Percentiles rank a stretch among this genome's conserved stretches.
Evolutionary conservation across 1,140 invertebrate genomes (phyloP).

Genomic region (Protaetia brevitarsis): DNA sequence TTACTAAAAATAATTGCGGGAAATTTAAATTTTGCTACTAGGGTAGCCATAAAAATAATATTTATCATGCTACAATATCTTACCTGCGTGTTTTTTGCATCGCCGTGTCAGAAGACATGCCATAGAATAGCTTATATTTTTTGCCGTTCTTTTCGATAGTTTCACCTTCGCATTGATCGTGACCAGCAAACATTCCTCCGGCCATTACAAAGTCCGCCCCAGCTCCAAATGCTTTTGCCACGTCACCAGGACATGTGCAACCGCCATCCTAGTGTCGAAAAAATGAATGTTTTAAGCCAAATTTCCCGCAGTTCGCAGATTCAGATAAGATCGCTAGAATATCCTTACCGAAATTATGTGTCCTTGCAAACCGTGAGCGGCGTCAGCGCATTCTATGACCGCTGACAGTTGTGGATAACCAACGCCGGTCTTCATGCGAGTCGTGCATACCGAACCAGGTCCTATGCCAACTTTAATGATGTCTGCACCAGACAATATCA

Average conservation of each 20-base stretch:
- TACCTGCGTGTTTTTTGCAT: constrained; percentile 87
- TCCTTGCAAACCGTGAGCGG: constrained; percentile 85
- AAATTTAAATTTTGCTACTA: too few relatives aligned
- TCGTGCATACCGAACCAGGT: constrained; percentile 93
- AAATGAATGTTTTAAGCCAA: constrained; percentile 19
- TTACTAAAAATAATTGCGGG: too few relatives aligned
- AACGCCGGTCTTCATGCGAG: constrained; percentile 92
- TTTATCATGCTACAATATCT: too few relatives aligned
- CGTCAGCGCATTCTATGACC: constrained; percentile 95
- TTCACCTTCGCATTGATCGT: constrained; percentile 90
- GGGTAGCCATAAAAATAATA: too few relatives aligned
- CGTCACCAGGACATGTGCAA: constrained; percentile 89
- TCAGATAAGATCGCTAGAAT: neutral
- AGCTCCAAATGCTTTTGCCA: constrained; percentile 93
- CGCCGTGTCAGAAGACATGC: constrained; percentile 89
- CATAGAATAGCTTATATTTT: constrained; percentile 92
- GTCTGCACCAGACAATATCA: constrained; percentile 91
- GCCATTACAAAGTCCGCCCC: constrained; percentile 97
- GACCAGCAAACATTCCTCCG: constrained; percentile 93
- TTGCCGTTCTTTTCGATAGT: constrained; percentile 80
- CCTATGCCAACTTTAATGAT: constrained; percentile 96
- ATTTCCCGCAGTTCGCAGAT: too few relatives aligned
- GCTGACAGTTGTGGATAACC: constrained; percentile 95
- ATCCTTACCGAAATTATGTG: constrained; percentile 84
- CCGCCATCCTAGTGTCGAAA: constrained; percentile 81